Base-by-base conservation (phyloP, 2,888 invertebrate genomes). In the Scaptomyza flava region DNA sequence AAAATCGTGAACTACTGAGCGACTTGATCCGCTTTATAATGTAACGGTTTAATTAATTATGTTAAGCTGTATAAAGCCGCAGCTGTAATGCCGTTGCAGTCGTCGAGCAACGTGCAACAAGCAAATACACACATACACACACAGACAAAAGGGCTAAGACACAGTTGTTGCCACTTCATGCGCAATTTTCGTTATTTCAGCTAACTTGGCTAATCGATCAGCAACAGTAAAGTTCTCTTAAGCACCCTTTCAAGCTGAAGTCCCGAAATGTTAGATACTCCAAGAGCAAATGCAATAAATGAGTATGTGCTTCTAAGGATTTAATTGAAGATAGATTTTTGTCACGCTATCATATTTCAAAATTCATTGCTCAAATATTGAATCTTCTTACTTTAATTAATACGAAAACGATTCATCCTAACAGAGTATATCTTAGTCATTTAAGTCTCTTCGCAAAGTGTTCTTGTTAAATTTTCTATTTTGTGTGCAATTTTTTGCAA, bases 41-140 rank as follows among this genome's bases (percentile, higher is more conserved):
- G 91, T 91, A 91, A 91, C 91, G 91, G 91, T 91, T 91, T 91
- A 91, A 91, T 91, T 91, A 91, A 91, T 91, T 91, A 91, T 89
- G 89, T 90, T 91, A 89, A 88, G 87, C 87, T 73, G 53, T 51
- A 45, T 56, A 46, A 4, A 23, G 23, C 23, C 23, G 23, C 23
- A 88, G 84, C 87, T 73, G 53, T 51, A 45, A 50, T 41, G 23
- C 45, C 56, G 43, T 20, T n/a, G 17, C 14, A 12, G 23, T 14
- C 42, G 42, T 36, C 42, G n/a, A 41, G 51, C 70, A 61, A 17
- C 68, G 53, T 38, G 51, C 67, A 66, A 53, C 72, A 46, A n/a
- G 6, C 36, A 36, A 11, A 34, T 9, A 33, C 9, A 33, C 33
- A 33, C 9, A 33, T 0, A 33, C 9, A 33, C 11, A 36, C 36